These are phyloP conservation scores for Conchocele bisecta DNA, from an alignment of 2,888 invertebrate genomes.

Conservation along the genomic window DNA sequence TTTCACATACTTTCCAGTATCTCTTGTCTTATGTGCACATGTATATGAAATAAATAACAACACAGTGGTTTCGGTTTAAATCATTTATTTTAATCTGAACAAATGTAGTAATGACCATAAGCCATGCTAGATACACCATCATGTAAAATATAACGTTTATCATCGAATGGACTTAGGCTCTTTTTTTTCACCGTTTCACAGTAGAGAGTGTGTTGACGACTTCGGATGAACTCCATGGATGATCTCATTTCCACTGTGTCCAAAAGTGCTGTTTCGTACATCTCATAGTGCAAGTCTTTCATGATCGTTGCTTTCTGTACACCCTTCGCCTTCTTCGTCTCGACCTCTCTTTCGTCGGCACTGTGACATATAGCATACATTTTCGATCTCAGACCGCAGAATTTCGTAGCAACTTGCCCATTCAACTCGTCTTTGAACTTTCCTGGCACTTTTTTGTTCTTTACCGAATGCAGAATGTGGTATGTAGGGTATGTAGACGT, in stretches of 20 bases:
- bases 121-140: background rate
- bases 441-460: too few relatives aligned
- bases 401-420: background rate
- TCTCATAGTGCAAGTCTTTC: too few relatives aligned
- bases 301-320: too few relatives aligned
- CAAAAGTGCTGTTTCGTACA: background rate
- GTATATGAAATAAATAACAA: background rate
- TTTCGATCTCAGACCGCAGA: background rate
- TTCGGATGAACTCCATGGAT: background rate
- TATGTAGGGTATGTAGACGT: too few relatives aligned
- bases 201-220: background rate
- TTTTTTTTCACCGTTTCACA: background rate
- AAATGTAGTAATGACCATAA: background rate
- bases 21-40: background rate
- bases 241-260: background rate
- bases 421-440: too few relatives aligned
- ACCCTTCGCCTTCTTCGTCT: too few relatives aligned
- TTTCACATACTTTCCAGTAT: conserved; percentile 23
- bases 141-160: background rate
- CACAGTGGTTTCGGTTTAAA: background rate
- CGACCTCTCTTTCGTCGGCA: too few relatives aligned
- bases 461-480: too few relatives aligned
- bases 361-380: background rate
- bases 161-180: background rate
- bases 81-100: background rate